phyloP scores from a whole-genome alignment of 1,140 invertebrate species.

The Brachystomella parvula region DNA sequence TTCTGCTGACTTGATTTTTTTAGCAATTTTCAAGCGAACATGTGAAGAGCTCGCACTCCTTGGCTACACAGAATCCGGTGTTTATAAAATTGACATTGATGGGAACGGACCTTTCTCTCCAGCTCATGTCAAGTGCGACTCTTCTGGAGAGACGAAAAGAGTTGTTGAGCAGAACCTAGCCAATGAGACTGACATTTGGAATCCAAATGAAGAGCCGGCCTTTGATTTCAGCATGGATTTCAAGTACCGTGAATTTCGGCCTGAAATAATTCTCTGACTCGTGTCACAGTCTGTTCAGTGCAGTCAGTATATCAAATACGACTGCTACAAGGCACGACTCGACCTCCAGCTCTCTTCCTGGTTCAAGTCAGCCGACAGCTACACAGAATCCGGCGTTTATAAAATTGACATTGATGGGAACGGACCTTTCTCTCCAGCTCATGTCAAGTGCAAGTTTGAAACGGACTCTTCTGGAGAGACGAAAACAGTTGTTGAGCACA shows the following conservation, averaged over 20 bases:
- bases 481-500: conserved; percentile 85
- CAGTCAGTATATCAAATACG: conserved; percentile 81
- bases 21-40: conserved; percentile 74
- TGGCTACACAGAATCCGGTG: conserved; percentile 67
- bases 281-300: conserved; percentile 82
- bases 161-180: conserved; percentile 87
- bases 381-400: conserved; percentile 80
- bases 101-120: conserved; percentile 84
- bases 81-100: conserved; percentile 84
- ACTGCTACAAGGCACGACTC: conserved; percentile 78
- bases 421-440: conserved; percentile 76
- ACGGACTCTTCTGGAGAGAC: conserved; percentile 68
- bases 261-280: conserved; percentile 79
- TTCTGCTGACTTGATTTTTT: conserved; percentile 32
- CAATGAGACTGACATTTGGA: conserved; percentile 57
- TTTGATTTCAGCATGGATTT: conserved; percentile 73
- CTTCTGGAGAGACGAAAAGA: conserved; percentile 73
- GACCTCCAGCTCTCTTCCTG: conserved; percentile 81
- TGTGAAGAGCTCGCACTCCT: conserved; percentile 83
- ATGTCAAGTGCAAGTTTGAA: conserved; percentile 85
- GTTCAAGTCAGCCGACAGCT: conserved; percentile 77
- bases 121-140: conserved; percentile 73
- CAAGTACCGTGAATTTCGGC: conserved; percentile 77
- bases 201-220: conserved; percentile 40
- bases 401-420: conserved; percentile 86